Base-by-base conservation (phyloP, 1,140 invertebrate species). In the Drosophila guanche region DNA sequence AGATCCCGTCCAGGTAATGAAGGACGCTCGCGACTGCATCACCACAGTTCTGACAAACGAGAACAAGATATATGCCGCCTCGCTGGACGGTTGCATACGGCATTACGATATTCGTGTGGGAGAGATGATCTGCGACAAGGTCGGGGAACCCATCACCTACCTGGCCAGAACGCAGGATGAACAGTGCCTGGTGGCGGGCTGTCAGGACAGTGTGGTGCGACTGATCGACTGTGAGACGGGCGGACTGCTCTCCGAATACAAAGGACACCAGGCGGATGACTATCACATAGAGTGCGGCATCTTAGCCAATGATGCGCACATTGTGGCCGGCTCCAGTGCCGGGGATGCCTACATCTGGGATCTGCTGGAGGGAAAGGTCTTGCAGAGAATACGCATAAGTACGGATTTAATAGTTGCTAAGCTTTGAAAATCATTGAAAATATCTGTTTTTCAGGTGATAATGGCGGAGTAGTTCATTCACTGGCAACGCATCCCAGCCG, bases 1-100 rank as follows among this genome's bases (percentile, higher is more conserved):
- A 50, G 95, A 96, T 57, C 96, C 97, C 1, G 93, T 97, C 52
- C 96, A 98, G 92, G 92, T 95, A 37, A 92, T 99, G 77, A 95
- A 95, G 91, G 97, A 99, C 89, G 97, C 98, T 0, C 98, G 97
- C 91, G 98, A 99, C 92, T 96, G 96, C 76, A 96, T 99, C 43
- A 98, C 97, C 7, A 95, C 95, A 6, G 91, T 99, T 23, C 93
- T 95, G 89, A 94, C 98, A 14, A 96, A 96, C 22, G 95, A 97
- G 92, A 94, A 98, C 93, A 97, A 98, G 94, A 97, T 99, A 79
- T 92, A 99, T 46, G 95, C 97, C 1, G 95, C 95, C 16, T 99
- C 97, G 6, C 94, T 98, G n/a, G 98, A 99, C 92, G 95, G 95
- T 48, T 95, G 95, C 88, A 93, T 98, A 6, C 92, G 98, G 20